A percentile compares a stretch with the other conserved stretches of the same genome.
phyloP scores from a whole-genome alignment of 2,888 invertebrate genomes.

The Eumacrocentrus americanus region DNA sequence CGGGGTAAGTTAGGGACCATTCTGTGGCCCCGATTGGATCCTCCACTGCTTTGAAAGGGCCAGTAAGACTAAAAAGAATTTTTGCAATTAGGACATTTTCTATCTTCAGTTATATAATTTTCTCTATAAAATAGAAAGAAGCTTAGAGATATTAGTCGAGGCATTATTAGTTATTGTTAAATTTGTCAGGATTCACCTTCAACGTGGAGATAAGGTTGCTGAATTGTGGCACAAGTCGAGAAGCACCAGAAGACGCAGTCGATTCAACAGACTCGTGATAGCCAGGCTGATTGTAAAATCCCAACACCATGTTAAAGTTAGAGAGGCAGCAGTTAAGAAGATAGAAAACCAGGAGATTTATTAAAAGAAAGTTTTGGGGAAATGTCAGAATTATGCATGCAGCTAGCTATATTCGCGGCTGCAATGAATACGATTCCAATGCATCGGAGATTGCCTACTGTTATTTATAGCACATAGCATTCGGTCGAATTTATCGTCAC shows the following conservation, averaged over 20 bases:
- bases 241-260: constrained; percentile 54
- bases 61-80: constrained; percentile 71
- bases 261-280: constrained; percentile 57
- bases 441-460: neutral
- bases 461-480: neutral
- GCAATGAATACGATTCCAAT: neutral
- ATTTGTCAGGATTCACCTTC: constrained; percentile 70
- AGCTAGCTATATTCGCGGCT: neutral
- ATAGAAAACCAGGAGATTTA: constrained; percentile 24
- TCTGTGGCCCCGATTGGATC: constrained; percentile 74
- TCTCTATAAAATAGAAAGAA: neutral
- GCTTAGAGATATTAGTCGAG: neutral
- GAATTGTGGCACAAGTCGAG: constrained; percentile 71
- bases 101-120: neutral
- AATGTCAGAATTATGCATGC: neutral
- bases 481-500: neutral
- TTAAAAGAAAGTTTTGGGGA: constrained; percentile 10
- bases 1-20: constrained; percentile 57
- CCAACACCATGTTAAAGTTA: constrained; percentile 40
- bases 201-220: constrained; percentile 72
- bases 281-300: constrained; percentile 48
- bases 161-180: neutral
- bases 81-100: neutral
- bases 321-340: constrained; percentile 34
- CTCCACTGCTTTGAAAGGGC: constrained; percentile 74